Evolutionary conservation across 2,888 invertebrate species (phyloP).

Genomic region (Dromius quadrimaculatus): DNA sequence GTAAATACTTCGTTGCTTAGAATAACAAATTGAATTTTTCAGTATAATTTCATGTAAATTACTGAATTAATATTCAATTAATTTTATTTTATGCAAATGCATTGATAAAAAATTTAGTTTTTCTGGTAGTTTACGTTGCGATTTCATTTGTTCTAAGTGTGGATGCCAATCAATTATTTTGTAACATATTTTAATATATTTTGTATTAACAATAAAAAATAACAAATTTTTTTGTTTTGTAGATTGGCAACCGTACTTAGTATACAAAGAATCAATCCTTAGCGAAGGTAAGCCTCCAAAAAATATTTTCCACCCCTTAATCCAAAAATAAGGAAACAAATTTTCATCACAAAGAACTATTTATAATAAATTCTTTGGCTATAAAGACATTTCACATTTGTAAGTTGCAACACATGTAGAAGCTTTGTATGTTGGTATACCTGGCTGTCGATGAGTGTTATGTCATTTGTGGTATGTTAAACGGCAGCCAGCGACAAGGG

Average conservation of each 20-base stretch:
- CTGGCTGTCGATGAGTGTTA: conserved; percentile 43
- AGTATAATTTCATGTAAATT: conserved; percentile 35
- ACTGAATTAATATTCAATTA: conserved; percentile 44
- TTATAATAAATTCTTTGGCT: conserved; percentile 6
- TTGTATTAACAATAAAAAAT: conserved; percentile 7
- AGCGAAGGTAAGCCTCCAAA: conserved; percentile 43
- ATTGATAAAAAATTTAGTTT: too few relatives aligned
- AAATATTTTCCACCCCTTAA: conserved; percentile 14
- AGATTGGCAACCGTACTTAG: conserved; percentile 51
- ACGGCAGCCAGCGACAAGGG: conserved; percentile 29
- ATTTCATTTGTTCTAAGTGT: neutral
- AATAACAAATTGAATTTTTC: conserved; percentile 44
- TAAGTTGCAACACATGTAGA: neutral
- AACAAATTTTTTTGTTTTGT: conserved; percentile 46
- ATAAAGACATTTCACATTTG: neutral
- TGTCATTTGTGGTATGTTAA: conserved; percentile 47
- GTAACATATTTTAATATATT: neutral
- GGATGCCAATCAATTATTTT: conserved; percentile 7
- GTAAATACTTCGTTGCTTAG: conserved; percentile 35
- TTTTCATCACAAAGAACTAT: conserved; percentile 19
- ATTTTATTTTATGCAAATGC: too few relatives aligned
- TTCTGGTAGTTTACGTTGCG: neutral
- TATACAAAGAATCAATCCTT: conserved; percentile 46
- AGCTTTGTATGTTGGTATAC: neutral
- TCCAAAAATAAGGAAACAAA: conserved; percentile 1